Base-by-base conservation (phyloP, 2,113 vertebrate genomes). In the Sciurus niger region DNA sequence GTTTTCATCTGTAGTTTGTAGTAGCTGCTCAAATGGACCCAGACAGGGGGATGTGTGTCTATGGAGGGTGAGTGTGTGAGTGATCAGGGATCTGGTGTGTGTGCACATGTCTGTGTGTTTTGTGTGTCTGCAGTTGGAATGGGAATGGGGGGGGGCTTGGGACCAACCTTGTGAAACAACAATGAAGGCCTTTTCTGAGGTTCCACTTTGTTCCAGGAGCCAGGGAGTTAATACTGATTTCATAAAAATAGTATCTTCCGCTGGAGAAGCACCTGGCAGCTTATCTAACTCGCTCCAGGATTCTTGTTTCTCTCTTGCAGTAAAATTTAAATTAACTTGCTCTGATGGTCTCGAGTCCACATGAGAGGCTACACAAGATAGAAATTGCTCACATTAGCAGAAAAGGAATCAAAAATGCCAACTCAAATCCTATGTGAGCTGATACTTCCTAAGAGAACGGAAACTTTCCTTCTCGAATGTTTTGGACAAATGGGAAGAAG, bases 321-420 rank as follows among this genome's bases (percentile, higher is more conserved):
- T 84, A 78, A 90, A 86, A 83, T 91, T 96, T 70, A 96, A 93
- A 89, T 95, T 55, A 89, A 85, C 46, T 93, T 93, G 48, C 76
- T 95, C 80, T 76, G 78, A 90, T 93, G 80, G 37, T 84, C 70
- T 93, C 34, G n/a, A 53, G 79, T 89, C 40, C 51, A 74, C 22
- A 48, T 32, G 86, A 77, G n/a, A 77, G 89, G 10, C 58, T 79
- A n/a, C 63, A 51, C 40, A 84, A 93, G 76, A 84, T 7, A 87
- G 79, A 84, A 92, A 80, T 91, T 74, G 89, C 43, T 95, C 82
- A 70, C 79, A 13, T 85, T 78, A 94, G 87, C 74, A 93, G 70
- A 92, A 96, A 77, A 72, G 46, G n/a, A 67, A 46, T 37, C 70
- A 30, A 87, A 74, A 90, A 74, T 65, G 65, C 72, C 51, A 37